Conservation (phyloP, 2,797 vertebrate genomes). For the Varecia variegata region DNA sequence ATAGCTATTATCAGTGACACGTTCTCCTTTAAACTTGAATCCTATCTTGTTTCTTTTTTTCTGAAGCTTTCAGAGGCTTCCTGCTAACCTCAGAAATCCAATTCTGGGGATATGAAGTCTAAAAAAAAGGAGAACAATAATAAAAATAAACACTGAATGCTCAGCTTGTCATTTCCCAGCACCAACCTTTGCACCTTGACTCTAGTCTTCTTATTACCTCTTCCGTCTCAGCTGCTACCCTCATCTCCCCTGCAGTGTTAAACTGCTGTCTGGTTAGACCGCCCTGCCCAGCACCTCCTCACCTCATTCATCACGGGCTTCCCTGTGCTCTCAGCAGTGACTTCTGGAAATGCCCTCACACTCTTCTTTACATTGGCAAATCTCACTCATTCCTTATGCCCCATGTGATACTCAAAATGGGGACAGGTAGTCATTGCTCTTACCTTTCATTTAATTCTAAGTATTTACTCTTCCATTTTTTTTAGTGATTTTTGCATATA, state of each 20-base stretch:
- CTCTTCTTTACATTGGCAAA: rapidly evolving
- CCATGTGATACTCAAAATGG: neutral
- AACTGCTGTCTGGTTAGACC: neutral
- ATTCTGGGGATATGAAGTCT: neutral
- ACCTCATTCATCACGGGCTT: neutral
- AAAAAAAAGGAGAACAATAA: neutral
- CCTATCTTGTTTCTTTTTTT: neutral
- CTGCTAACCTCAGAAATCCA: neutral
- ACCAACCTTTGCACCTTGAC: neutral
- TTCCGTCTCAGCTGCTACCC: neutral
- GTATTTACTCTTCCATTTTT: neutral
- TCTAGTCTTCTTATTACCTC: too few relatives aligned
- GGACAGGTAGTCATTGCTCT: neutral
- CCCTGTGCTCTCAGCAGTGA: too few relatives aligned
- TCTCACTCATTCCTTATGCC: too few relatives aligned
- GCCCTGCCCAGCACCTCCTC: too few relatives aligned
- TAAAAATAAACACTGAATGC: neutral
- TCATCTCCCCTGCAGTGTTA: rapidly evolving
- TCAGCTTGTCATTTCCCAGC: neutral
- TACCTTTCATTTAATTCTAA: neutral
- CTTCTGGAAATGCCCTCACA: neutral
- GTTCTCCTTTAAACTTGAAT: neutral
- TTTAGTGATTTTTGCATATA: neutral
- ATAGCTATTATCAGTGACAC: neutral
- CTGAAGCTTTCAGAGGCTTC: neutral